phyloP scores from a whole-genome alignment of 2,113 vertebrate species.

The Zosterops lateralis region DNA sequence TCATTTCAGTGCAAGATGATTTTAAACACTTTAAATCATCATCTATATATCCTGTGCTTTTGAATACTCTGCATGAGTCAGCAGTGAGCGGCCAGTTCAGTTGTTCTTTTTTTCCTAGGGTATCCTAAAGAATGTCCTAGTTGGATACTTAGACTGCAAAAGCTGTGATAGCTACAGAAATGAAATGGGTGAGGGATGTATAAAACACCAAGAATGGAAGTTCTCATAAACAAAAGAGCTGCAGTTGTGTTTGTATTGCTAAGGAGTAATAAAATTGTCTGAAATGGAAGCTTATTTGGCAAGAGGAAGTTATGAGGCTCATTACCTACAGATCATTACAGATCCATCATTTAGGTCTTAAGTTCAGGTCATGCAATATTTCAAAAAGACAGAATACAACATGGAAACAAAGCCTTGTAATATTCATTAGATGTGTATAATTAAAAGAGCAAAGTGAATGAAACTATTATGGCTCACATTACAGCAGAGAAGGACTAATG shows the following conservation, averaged over 20 bases:
- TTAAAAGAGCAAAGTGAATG: slow-evolving; percentile 33
- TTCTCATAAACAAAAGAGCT: not conserved
- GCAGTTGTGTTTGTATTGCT: not conserved
- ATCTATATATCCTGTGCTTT: not conserved
- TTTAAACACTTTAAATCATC: not conserved
- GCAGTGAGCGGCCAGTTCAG: not conserved
- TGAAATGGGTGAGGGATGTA: not conserved
- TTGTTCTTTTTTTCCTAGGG: not conserved
- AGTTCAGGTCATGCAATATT: not conserved
- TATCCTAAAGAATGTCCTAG: not conserved
- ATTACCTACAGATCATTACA: slow-evolving; percentile 20
- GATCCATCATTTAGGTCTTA: not conserved
- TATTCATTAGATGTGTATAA: slow-evolving; percentile 31
- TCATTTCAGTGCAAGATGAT: not conserved
- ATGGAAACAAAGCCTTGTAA: not conserved
- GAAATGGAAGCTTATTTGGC: slow-evolving; percentile 30
- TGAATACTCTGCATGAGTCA: not conserved
- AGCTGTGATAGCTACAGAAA: not conserved
- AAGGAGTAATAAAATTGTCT: slow-evolving; percentile 2
- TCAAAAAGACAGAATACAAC: slow-evolving; percentile 27
- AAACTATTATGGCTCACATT: slow-evolving; percentile 7
- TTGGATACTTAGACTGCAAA: not conserved
- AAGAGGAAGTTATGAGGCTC: slow-evolving; percentile 23
- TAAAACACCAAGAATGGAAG: not conserved
- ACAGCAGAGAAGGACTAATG: not conserved